Conservation (phyloP, 2,888 invertebrate species). For the Pyrochroa serraticornis region DNA sequence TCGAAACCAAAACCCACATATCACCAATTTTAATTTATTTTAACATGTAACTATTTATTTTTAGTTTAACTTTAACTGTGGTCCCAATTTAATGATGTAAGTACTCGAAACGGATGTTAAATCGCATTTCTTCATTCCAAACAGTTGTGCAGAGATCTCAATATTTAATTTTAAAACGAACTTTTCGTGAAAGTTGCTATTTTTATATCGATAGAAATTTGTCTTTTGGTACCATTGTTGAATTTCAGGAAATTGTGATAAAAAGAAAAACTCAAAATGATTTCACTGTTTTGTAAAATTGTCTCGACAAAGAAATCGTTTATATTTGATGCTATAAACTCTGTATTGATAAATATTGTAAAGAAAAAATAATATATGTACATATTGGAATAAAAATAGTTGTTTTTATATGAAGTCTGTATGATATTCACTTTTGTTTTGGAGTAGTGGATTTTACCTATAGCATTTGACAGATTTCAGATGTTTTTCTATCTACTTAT, state of each 20-base stretch:
- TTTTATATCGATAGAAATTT: slow-evolving; percentile 42
- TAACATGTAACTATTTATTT: background rate
- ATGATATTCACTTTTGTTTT: slow-evolving; percentile 38
- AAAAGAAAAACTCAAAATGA: slow-evolving; percentile 33
- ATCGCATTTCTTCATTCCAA: background rate
- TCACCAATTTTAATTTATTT: background rate
- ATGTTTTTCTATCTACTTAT: background rate
- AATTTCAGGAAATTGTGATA: slow-evolving; percentile 57
- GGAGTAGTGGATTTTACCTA: slow-evolving; percentile 44
- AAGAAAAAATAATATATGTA: slow-evolving; percentile 46
- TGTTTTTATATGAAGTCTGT: slow-evolving; percentile 48
- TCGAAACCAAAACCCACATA: background rate
- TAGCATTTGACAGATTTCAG: slow-evolving; percentile 15
- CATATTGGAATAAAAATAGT: slow-evolving; percentile 48
- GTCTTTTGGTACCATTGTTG: slow-evolving; percentile 45
- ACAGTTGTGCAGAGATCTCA: slow-evolving; percentile 38
- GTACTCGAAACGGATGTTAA: slow-evolving; percentile 10
- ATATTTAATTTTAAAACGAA: slow-evolving; percentile 28
- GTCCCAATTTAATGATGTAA: background rate
- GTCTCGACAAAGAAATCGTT: slow-evolving; percentile 46
- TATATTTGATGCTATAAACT: slow-evolving; percentile 55
- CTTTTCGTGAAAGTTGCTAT: slow-evolving; percentile 42
- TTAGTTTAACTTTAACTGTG: background rate
- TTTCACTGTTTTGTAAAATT: slow-evolving; percentile 45
- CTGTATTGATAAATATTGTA: slow-evolving; percentile 52